Evolutionary conservation across 2,888 invertebrate species (phyloP).

Genomic region (Rotaria macrura): DNA sequence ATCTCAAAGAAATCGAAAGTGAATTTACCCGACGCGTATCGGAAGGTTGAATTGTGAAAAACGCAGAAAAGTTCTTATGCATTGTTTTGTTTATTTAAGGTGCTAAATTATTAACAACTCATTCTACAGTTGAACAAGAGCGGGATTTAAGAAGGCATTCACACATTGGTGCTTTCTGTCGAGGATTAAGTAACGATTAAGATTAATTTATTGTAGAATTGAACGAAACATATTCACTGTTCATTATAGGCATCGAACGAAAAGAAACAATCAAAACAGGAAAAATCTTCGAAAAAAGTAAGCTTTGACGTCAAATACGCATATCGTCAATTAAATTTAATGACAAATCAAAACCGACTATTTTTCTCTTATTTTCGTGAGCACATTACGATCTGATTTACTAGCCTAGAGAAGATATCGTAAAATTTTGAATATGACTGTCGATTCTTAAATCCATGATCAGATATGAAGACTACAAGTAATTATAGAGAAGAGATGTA

Average conservation of each 20-base stretch:
- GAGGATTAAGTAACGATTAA: not conserved
- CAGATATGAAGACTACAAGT: too few species aligned
- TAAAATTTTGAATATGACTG: too few species aligned
- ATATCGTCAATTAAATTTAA: too few species aligned
- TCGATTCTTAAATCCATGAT: too few species aligned
- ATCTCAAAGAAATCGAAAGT: not conserved
- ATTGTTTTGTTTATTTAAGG: not conserved
- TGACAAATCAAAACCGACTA: too few species aligned
- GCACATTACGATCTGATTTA: too few species aligned
- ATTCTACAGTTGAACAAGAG: not conserved
- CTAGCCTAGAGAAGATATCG: too few species aligned
- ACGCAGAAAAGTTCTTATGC: too few species aligned
- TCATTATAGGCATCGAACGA: not conserved
- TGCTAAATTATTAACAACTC: not conserved
- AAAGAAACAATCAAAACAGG: not conserved
- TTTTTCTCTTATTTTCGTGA: too few species aligned
- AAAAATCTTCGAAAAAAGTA: not conserved
- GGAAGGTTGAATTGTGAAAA: not conserved
- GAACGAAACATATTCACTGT: not conserved
- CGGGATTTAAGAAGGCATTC: not conserved
- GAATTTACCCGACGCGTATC: not conserved
- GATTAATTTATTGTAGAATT: not conserved
- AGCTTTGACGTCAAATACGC: too few species aligned
- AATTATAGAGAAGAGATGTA: too few species aligned
- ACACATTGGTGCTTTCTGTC: slow-evolving; percentile 7